These are phyloP conservation scores for Aphrophora alni DNA, from an alignment of 2,888 invertebrate genomes.

Conservation along the genomic window DNA sequence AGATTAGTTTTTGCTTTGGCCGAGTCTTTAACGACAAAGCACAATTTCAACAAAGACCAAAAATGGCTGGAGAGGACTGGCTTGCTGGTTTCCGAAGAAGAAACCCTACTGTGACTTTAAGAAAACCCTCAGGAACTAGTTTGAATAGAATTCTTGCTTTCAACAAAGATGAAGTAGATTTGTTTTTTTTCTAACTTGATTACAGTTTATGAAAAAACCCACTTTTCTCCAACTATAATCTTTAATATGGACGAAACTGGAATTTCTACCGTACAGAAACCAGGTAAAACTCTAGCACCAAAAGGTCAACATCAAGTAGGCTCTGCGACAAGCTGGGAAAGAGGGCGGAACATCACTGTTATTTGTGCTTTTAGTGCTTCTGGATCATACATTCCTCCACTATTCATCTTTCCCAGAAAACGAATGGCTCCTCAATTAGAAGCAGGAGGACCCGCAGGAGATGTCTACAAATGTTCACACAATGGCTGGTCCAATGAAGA, in stretches of 20 bases:
- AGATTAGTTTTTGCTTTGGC: slow-evolving; percentile 25
- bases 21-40: too few species aligned
- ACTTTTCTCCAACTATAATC: slow-evolving; percentile 42
- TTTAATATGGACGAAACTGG: too few species aligned
- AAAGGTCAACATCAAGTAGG: too few species aligned
- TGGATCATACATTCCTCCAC: slow-evolving; percentile 57
- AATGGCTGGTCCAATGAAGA: slow-evolving; percentile 53
- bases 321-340: too few species aligned
- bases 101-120: slow-evolving; percentile 42
- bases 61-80: too few species aligned
- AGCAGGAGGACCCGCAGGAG: slow-evolving; percentile 47
- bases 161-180: slow-evolving; percentile 49
- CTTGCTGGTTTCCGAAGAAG: slow-evolving; percentile 17
- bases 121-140: slow-evolving; percentile 52
- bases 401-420: slow-evolving; percentile 59
- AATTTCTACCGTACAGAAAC: too few species aligned
- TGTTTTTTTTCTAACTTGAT: too few species aligned
- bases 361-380: slow-evolving; percentile 57
- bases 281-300: too few species aligned
- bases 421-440: slow-evolving; percentile 54
- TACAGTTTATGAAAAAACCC: slow-evolving; percentile 44
- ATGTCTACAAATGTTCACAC: too few species aligned
- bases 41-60: too few species aligned
- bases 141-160: slow-evolving; percentile 51
- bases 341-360: too few species aligned